Conservation (phyloP, 2,113 vertebrate species). For the Otocyon megalotis region DNA sequence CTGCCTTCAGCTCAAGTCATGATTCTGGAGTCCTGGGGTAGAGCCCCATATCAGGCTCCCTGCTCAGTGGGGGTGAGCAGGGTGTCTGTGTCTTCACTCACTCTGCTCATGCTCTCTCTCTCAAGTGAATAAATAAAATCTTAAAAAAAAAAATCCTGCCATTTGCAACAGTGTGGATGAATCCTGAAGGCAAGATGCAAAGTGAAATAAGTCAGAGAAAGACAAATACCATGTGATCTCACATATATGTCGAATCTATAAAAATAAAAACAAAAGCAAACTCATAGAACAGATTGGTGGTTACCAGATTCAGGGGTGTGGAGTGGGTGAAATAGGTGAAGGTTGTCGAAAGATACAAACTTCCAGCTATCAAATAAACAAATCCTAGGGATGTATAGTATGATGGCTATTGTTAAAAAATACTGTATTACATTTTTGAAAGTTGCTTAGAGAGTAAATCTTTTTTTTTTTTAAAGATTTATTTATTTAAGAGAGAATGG, state of each 20-base stretch:
- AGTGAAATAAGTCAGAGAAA: constrained; percentile 25
- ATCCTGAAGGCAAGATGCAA: background rate
- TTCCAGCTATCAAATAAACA: background rate
- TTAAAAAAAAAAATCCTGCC: background rate
- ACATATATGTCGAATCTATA: no score
- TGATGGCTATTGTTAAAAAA: background rate
- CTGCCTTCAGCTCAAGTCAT: no score
- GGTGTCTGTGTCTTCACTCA: no score
- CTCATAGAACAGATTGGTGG: background rate
- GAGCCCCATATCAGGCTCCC: no score
- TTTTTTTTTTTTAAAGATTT: background rate
- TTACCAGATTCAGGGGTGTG: background rate
- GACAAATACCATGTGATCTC: background rate
- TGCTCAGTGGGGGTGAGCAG: no score
- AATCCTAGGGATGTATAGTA: background rate
- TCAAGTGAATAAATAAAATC: no score
- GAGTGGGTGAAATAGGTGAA: background rate
- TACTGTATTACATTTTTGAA: background rate
- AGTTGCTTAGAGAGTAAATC: background rate
- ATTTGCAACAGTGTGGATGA: background rate
- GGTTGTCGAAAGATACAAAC: background rate
- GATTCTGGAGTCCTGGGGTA: no score
- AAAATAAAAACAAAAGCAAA: background rate
- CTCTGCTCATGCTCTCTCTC: no score
- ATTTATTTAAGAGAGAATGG: background rate